Evolutionary conservation across 1,140 invertebrate species (phyloP).

Genomic region (Drosophila sturtevanti): DNA sequence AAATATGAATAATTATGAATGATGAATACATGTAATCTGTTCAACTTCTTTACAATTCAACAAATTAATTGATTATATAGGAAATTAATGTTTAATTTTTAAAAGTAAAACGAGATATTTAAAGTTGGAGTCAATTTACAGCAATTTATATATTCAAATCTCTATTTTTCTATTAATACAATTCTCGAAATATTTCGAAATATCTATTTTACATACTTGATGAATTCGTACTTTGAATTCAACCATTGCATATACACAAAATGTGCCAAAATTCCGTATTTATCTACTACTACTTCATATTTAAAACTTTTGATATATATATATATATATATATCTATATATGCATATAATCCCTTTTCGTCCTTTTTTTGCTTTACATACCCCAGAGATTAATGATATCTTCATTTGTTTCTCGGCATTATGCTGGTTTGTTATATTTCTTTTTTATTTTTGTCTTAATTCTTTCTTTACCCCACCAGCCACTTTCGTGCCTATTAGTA

Average conservation of each 20-base stretch:
- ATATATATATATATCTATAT: neutral
- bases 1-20: too few species aligned
- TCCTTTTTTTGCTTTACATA: neutral
- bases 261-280: neutral
- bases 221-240: neutral
- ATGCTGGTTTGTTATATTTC: neutral
- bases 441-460: neutral
- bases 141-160: too few species aligned
- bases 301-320: neutral
- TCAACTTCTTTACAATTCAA: too few species aligned
- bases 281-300: neutral
- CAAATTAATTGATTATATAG: too few species aligned
- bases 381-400: conserved; percentile 2
- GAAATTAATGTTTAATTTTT: too few species aligned
- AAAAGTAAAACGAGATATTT: too few species aligned
- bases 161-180: too few species aligned
- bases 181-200: too few species aligned
- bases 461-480: neutral
- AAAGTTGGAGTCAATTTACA: too few species aligned
- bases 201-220: too few species aligned
- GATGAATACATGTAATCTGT: too few species aligned
- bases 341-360: neutral
- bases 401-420: neutral
- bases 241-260: neutral
- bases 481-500: neutral